Evolutionary conservation across 2,888 invertebrate species (phyloP).

Genomic region (Drosophila niveifrons): DNA sequence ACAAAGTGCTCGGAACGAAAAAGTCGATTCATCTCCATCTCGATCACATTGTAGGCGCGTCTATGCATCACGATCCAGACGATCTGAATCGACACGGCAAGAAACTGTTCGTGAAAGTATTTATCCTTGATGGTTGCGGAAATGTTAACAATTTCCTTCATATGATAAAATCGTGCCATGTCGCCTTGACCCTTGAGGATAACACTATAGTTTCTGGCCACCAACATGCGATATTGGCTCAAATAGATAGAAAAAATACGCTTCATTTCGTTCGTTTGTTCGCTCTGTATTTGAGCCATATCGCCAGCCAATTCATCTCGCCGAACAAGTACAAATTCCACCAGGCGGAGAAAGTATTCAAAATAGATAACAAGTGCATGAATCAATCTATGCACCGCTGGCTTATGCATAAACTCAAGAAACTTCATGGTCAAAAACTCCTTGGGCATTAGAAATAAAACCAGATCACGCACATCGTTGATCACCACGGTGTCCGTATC

Average conservation of each 20-base stretch:
- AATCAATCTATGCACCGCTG: constrained; percentile 74
- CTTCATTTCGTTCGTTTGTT: constrained; percentile 77
- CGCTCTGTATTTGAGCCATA: constrained; percentile 76
- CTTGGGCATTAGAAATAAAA: constrained; percentile 78
- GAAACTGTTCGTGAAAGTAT: constrained; percentile 79
- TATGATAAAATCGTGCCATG: constrained; percentile 78
- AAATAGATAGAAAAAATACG: constrained; percentile 78
- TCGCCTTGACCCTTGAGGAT: constrained; percentile 77
- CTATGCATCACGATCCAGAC: constrained; percentile 83
- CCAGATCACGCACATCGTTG: constrained; percentile 82
- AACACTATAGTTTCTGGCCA: constrained; percentile 82
- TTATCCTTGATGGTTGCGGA: constrained; percentile 76
- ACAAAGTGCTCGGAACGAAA: constrained; percentile 84
- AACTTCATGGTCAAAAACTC: constrained; percentile 74
- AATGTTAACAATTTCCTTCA: constrained; percentile 75
- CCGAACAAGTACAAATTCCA: constrained; percentile 81
- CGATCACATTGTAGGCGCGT: constrained; percentile 79
- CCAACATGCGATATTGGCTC: constrained; percentile 79
- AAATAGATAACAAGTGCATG: constrained; percentile 83
- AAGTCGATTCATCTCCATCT: constrained; percentile 82
- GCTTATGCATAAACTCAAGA: constrained; percentile 79
- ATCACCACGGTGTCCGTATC: constrained; percentile 80
- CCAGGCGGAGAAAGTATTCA: constrained; percentile 81
- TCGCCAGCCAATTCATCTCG: constrained; percentile 78
- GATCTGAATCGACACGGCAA: constrained; percentile 79